Base-by-base conservation (phyloP, 2,113 vertebrate genomes). In the Callospermophilus lateralis region DNA sequence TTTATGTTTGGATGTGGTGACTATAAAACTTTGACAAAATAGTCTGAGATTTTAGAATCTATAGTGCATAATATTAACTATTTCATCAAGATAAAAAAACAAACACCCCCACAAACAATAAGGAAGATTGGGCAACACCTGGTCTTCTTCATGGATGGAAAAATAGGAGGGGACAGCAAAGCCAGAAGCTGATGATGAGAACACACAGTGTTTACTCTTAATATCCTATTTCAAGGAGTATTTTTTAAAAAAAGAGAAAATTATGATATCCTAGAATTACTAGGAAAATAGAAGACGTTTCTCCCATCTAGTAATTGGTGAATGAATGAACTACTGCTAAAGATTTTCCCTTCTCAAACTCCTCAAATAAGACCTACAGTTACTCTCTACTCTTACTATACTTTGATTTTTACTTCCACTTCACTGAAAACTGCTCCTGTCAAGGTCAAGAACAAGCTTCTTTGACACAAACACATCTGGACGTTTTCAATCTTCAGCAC, bases 241-340 rank as follows among this genome's bases (percentile, higher is more conserved):
- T 80, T 84, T 34, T n/a, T n/a, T n/a, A 76, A 67, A 65, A 86
- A 83, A 15, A 93, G 26, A 89, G n/a, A n/a, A n/a, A 94, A 51
- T 83, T 24, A 68, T 34, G 28, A 16, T 73, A 42, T 16, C 6
- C 61, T 84, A 55, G 26, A 48, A 65, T 78, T 78, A 26, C 51
- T 83, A 94, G n/a, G 53, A 55, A 12, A 76, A 91, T 0, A 30
- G 24, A 3, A 55, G 76, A 55, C 6, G 2, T 92, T 32, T 90
- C 55, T 91, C 15, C 78, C 26, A 70, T 65, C 24, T 70, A 67
- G 7, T 68, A 58, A 8, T 48, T 15, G 26, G 8, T 39, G 7
- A 81, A 68, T 73, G 45, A 76, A 51, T 86, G 61, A 93, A 3
- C 16, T 84, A 61, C 2, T 73, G 0, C 55, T 34, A 1, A 42